A percentile compares a stretch with the other conserved stretches of the same genome.
Evolutionary conservation across 2,113 vertebrate species (phyloP).

Genomic region (Mesitornis unicolor): DNA sequence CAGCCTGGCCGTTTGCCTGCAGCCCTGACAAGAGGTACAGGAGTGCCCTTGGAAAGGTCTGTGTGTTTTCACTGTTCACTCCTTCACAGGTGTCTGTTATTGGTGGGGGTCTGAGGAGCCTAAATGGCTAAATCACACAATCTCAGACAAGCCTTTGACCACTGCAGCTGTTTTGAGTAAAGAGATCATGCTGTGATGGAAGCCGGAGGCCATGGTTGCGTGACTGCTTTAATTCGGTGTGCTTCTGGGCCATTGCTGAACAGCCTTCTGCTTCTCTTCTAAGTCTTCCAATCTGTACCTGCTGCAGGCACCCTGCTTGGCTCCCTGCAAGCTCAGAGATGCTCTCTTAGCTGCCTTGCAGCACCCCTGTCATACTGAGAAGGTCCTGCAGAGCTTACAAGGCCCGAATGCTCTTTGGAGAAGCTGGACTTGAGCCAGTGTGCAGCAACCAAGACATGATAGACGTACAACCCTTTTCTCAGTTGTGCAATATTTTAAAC

Average conservation of each 20-base stretch:
- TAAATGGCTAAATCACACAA: too few species aligned
- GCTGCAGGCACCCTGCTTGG: not conserved
- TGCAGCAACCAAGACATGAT: not conserved
- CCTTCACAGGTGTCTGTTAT: not conserved
- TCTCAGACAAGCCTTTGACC: not conserved
- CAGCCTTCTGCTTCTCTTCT: not conserved
- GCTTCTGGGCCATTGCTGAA: not conserved
- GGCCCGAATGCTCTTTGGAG: not conserved
- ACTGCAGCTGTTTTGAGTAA: not conserved
- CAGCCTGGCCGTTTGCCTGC: not conserved
- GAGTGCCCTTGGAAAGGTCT: not conserved
- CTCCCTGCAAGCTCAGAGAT: not conserved
- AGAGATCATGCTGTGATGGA: not conserved
- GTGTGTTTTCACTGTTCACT: not conserved
- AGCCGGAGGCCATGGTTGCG: not conserved
- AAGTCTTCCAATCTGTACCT: not conserved
- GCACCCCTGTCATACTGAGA: not conserved
- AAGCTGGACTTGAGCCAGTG: not conserved
- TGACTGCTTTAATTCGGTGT: not conserved
- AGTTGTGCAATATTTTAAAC: not conserved
- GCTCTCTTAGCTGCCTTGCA: not conserved
- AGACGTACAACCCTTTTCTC: not conserved
- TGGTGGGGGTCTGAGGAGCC: not conserved
- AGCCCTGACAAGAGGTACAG: not conserved
- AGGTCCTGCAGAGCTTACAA: not conserved